Evolutionary conservation across 2,888 invertebrate genomes (phyloP).

Genomic region (Coleophora deauratella): DNA sequence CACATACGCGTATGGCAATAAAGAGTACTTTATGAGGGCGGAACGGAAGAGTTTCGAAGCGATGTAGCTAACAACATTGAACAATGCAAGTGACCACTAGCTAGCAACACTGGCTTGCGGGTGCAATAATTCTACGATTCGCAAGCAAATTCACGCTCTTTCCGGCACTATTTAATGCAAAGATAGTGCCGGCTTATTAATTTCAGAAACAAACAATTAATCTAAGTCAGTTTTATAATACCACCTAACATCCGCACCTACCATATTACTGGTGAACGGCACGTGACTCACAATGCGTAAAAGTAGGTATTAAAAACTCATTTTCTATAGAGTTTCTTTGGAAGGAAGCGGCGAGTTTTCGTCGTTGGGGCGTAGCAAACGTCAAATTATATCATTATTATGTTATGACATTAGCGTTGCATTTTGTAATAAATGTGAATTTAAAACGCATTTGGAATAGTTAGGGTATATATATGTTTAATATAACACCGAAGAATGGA

Average conservation of each 20-base stretch:
- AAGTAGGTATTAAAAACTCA: slow-evolving; percentile 29
- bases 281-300: slow-evolving; percentile 14
- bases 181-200: too few species aligned
- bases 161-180: background rate
- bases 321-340: slow-evolving; percentile 16
- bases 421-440: too few species aligned
- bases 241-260: background rate
- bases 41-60: slow-evolving; percentile 41
- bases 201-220: slow-evolving; percentile 8
- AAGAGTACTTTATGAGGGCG: slow-evolving; percentile 51
- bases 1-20: slow-evolving; percentile 38
- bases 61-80: slow-evolving; percentile 29
- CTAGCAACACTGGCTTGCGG: too few species aligned
- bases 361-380: background rate
- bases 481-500: too few species aligned
- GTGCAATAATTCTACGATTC: background rate
- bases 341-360: slow-evolving; percentile 2
- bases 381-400: too few species aligned
- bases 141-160: background rate
- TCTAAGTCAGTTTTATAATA: slow-evolving; percentile 4
- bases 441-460: too few species aligned
- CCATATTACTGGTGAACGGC: slow-evolving; percentile 18
- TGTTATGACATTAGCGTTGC: too few species aligned
- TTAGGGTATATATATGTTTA: too few species aligned
- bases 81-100: slow-evolving; percentile 34